These are phyloP conservation scores for Hydra vulgaris DNA, from an alignment of 30 jellyfish, hydroid and myxozoan species.

Conservation along the genomic window DNA sequence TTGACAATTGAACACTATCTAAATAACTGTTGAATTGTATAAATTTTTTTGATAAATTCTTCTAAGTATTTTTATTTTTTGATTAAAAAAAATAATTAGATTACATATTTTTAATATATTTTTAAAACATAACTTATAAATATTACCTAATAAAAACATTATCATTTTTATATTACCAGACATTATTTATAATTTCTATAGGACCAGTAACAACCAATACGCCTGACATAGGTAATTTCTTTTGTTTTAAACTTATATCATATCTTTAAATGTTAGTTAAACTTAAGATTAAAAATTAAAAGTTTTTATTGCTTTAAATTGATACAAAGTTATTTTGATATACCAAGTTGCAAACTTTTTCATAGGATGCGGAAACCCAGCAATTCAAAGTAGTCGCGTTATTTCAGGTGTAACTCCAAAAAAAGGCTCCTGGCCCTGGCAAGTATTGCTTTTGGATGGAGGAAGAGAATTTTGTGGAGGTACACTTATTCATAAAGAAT, in stretches of 20 bases:
- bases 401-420: slow-evolving; percentile 21
- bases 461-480: slow-evolving; percentile 27
- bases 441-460: background rate
- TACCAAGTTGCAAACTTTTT: background rate
- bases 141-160: no score
- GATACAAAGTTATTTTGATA: background rate
- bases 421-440: slow-evolving; percentile 50
- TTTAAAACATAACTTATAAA: no score
- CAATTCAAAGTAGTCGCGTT: background rate
- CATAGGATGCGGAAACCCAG: slow-evolving; percentile 25
- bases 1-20: no score
- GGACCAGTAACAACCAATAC: background rate
- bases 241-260: no score
- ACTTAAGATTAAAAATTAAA: no score
- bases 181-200: no score
- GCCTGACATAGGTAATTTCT: background rate
- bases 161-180: background rate
- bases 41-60: no score
- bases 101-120: background rate
- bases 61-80: no score
- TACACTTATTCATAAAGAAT: slow-evolving; percentile 20
- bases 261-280: no score
- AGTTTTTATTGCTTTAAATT: no score
- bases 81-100: no score
- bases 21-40: no score